These are phyloP conservation scores for Sardinella longiceps DNA, from an alignment of 2,797 vertebrate genomes.

Conservation along the genomic window DNA sequence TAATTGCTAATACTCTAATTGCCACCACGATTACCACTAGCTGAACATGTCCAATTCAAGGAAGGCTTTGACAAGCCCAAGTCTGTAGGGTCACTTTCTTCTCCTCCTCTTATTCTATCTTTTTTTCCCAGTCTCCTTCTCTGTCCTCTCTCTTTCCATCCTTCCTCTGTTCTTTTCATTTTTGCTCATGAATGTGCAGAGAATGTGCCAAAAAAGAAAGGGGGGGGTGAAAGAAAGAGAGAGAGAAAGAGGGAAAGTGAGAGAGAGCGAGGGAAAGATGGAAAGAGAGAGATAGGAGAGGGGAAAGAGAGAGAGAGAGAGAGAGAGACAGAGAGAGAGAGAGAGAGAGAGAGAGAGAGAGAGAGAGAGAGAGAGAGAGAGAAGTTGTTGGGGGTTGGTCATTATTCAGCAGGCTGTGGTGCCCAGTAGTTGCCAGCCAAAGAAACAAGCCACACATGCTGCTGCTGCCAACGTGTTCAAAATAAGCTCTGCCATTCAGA, in stretches of 20 bases:
- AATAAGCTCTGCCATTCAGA: background rate
- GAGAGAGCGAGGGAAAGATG: too few relatives aligned
- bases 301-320: background rate
- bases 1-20: too few relatives aligned
- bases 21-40: conserved; percentile 46
- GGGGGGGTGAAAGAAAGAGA: background rate
- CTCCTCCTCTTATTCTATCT: background rate
- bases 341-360: background rate
- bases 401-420: background rate
- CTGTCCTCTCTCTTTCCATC: background rate
- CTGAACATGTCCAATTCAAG: conserved; percentile 16
- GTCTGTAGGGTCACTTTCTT: background rate
- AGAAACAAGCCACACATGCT: background rate
- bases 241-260: background rate
- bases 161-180: background rate
- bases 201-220: background rate
- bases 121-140: too few relatives aligned
- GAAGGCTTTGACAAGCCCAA: conserved; percentile 35
- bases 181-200: background rate
- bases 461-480: background rate
- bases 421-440: background rate
- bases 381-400: background rate
- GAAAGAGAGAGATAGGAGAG: too few relatives aligned
- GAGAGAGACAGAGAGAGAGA: background rate
- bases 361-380: too few relatives aligned